Base-by-base conservation (phyloP, 2,113 vertebrate genomes). In the Burhinus oedicnemus region DNA sequence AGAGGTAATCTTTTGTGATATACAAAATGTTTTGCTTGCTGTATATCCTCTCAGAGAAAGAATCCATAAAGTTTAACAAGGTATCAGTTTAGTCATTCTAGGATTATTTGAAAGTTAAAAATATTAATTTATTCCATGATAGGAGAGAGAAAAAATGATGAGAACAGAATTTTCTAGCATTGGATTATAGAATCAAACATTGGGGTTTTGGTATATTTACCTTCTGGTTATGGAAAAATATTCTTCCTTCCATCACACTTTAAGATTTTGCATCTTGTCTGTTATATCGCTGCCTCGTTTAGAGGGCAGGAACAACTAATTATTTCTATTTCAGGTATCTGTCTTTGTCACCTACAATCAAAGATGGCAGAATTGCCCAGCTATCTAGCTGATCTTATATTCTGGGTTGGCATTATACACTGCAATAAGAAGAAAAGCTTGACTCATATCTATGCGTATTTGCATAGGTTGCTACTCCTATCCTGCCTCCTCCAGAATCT, bases 341-440 rank as follows among this genome's bases (percentile, higher is more conserved):
- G 2, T 26, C 12, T 55, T 44, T 79, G 11, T 55, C 71, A 49
- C 5, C 4, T 38, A 26, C 22, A 30, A 30, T 5, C 1, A n/a
- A 44, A 52, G 6, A 40, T 16, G 11, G 17, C 11, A 22, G 19
- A 74, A 47, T 57, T 65, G 11, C 18, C 42, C 34, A 40, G 16
- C 16, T 54, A 3, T 78, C 11, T 27, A 49, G 3, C 4, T 77
- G 49, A 3, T 69, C 3, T 72, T n/a, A 10, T 36, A 22, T 44
- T 65, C 47, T 65, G 32, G 1, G 0, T 12, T 85, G 22, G 6
- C 30, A 54, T 34, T 62, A 36, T 30, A 19, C 0, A 2, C 19
- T 85, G 15, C n/a, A 23, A 9, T 60, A 30, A 60, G 21, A 86
- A 52, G 5, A 74, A 69, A 19, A 71, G 3, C 9, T 40, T 65